phyloP scores from a whole-genome alignment of 2,797 vertebrate species.

The Tapera naevia region DNA sequence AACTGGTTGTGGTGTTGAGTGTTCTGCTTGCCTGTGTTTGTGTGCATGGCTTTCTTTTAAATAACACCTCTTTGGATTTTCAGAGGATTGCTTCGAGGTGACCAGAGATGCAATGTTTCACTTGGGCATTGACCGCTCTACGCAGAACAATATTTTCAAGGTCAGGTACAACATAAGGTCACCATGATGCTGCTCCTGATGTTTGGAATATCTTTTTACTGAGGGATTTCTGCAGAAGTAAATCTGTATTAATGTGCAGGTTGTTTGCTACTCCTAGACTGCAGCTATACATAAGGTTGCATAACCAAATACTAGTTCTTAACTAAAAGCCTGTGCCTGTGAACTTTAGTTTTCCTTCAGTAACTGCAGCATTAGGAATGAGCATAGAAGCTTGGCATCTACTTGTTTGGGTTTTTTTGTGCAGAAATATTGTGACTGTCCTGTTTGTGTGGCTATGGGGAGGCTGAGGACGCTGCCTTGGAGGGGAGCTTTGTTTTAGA shows the following conservation, averaged over 20 bases:
- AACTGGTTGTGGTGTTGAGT: background rate
- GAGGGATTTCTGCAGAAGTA: background rate
- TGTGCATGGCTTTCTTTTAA: slow-evolving; percentile 4
- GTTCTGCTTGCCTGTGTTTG: background rate
- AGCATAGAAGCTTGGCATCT: background rate
- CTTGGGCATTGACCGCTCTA: slow-evolving; percentile 83
- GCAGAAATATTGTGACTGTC: background rate
- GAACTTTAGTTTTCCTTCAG: background rate
- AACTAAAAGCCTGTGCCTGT: background rate
- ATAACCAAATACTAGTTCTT: background rate
- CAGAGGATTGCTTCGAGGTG: slow-evolving; percentile 91
- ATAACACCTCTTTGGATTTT: slow-evolving; percentile 50
- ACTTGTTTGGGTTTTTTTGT: background rate
- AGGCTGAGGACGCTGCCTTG: background rate
- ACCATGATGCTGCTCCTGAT: background rate
- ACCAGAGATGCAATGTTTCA: slow-evolving; percentile 90
- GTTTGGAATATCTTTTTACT: background rate
- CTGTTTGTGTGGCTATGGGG: background rate
- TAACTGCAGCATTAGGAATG: background rate
- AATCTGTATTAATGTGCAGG: background rate
- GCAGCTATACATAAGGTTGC: background rate
- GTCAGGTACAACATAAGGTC: slow-evolving; percentile 73
- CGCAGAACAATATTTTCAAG: slow-evolving; percentile 88
- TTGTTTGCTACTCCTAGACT: background rate
- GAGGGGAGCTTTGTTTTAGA: background rate